phyloP scores from a whole-genome alignment of 1,140 invertebrate species.

The Adoxophyes honmai region DNA sequence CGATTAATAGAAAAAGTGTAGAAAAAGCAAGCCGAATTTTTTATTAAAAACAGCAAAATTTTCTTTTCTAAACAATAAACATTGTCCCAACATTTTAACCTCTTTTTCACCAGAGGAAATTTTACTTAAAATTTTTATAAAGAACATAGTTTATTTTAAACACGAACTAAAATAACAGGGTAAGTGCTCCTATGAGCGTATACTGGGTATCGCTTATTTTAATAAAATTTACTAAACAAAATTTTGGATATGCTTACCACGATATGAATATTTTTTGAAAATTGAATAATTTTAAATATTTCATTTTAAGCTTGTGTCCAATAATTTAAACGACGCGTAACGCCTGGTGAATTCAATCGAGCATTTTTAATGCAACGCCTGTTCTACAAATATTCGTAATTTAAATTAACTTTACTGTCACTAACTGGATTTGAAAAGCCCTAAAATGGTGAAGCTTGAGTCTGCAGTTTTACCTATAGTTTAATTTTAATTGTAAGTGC shows the following conservation, averaged over 20 bases:
- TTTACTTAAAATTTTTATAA: constrained; percentile 1
- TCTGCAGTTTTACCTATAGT: too few species aligned
- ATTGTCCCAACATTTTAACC: neutral
- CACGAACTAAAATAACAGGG: constrained; percentile 32
- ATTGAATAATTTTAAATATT: constrained; percentile 7
- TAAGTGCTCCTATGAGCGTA: constrained; percentile 25
- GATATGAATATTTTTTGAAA: constrained; percentile 21
- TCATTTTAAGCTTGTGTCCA: constrained; percentile 16
- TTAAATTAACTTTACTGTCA: too few species aligned
- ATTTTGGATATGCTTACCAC: constrained; percentile 39
- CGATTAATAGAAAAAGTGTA: neutral
- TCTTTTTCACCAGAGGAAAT: neutral
- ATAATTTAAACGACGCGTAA: constrained; percentile 6
- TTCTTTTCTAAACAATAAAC: constrained; percentile 3
- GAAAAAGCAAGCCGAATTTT: too few species aligned
- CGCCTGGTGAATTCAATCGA: neutral
- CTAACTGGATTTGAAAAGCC: too few species aligned
- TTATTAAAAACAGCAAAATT: too few species aligned
- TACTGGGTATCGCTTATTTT: neutral
- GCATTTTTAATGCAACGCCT: neutral
- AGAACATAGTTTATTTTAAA: too few species aligned
- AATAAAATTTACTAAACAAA: constrained; percentile 19
- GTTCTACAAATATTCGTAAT: neutral
- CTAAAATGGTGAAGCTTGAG: too few species aligned
- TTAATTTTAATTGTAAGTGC: too few species aligned